Base-by-base conservation (phyloP, 2,113 vertebrate genomes). In the Pachycephala philippinensis region DNA sequence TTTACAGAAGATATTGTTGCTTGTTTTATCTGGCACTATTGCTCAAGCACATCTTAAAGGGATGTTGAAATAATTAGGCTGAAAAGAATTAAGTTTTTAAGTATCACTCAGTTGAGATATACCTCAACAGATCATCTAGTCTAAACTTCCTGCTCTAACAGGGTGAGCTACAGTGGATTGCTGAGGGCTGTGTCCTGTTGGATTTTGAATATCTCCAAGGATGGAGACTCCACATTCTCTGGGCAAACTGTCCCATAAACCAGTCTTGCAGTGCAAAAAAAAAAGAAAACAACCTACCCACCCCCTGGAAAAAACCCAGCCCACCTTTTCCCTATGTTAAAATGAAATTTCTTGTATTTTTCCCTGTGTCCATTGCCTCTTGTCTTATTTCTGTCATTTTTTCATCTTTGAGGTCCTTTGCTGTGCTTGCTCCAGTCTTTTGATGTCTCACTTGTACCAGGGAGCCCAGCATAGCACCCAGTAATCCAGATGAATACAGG, bases 241-340 rank as follows among this genome's bases (percentile, higher is more conserved):
- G 19, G 11, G 4, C 6, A 66, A 40, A 13, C 9, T 40, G 23
- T 85, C 10, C 10, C 27, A 57, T 23, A 61, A 63, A 24, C 2
- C 11, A 50, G 1, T 1, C 10, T n/a, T 28, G 35, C 12, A 57
- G 6, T 7, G 9, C 13, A 2, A 4, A 47, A 4, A 47, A n/a
- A 24, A 18, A 13, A 13, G 26, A 9, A 35, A 60, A 27, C 13
- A 63, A 35, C 14, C 14, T 26, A 10, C 8, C 9, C 15, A 2
- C 3, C 13, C 13, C 7, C 3, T 8, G 3, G 22, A 54, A n/a
- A n/a, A 22, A 44, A 3, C 1, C 1, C 19, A 72, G 15, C 1
- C 4, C 6, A 35, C 9, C 1, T 72, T 64, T 66, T 26, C 15
- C 15, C 8, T 22, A 10, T 7, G 2, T 59, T 88, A 75, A 65